phyloP scores from a whole-genome alignment of 1,140 invertebrate genomes.

The Drosophila teissieri region DNA sequence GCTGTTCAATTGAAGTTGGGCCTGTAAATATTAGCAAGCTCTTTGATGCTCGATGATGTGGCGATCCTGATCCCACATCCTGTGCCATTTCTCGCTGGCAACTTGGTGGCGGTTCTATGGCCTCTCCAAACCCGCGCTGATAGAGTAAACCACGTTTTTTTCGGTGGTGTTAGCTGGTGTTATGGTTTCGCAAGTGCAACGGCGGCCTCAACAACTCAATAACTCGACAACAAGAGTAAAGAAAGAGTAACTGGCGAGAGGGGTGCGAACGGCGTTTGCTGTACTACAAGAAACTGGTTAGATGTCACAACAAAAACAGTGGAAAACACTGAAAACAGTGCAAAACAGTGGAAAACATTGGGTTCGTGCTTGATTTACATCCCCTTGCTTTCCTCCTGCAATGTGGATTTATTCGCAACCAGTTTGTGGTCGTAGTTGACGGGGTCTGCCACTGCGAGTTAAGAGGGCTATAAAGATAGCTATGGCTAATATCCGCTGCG shows the following conservation, averaged over 20 bases:
- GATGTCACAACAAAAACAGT: slow-evolving; percentile 36
- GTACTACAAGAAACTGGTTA: slow-evolving; percentile 49
- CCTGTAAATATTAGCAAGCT: neutral
- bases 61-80: neutral
- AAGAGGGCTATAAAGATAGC: slow-evolving; percentile 27
- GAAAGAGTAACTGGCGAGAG: neutral
- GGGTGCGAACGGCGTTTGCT: slow-evolving; percentile 15
- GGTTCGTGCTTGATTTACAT: neutral
- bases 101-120: slow-evolving; percentile 35
- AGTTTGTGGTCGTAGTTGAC: slow-evolving; percentile 24
- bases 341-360: neutral
- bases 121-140: slow-evolving; percentile 33
- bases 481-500: slow-evolving; percentile 40
- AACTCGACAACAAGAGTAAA: too few species aligned
- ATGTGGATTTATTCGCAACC: slow-evolving; percentile 52
- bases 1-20: neutral
- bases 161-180: slow-evolving; percentile 27
- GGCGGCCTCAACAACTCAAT: neutral
- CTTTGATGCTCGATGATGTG: neutral
- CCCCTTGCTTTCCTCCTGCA: slow-evolving; percentile 39
- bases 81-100: neutral
- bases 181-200: slow-evolving; percentile 43
- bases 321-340: too few species aligned
- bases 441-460: neutral
- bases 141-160: slow-evolving; percentile 25